phyloP scores from a whole-genome alignment of 2,797 vertebrate species.

The Pogoniulus pusillus region DNA sequence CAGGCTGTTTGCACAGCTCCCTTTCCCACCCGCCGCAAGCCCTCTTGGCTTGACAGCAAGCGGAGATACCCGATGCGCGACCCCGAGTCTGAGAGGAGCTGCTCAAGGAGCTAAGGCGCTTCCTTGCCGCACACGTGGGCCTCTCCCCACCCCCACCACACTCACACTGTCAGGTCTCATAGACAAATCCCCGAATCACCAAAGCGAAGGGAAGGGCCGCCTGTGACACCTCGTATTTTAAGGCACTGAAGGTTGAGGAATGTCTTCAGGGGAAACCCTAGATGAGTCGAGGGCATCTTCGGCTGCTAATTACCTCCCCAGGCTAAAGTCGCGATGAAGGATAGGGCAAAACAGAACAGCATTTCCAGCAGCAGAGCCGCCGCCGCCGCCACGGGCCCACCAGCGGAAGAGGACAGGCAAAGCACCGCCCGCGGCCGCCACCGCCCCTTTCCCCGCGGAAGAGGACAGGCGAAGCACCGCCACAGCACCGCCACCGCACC shows the following conservation, averaged over 20 bases:
- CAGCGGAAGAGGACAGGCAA: fast-evolving
- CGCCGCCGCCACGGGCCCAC: background rate
- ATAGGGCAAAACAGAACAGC: fast-evolving
- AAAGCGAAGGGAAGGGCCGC: fast-evolving
- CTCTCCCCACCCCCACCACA: background rate
- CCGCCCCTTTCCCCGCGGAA: no score
- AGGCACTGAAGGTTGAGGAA: background rate
- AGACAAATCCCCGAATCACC: background rate
- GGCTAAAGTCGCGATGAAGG: fast-evolving
- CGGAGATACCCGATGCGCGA: no score
- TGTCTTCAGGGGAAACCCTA: background rate
- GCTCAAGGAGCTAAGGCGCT: no score
- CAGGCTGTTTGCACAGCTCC: background rate
- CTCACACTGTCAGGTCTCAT: background rate
- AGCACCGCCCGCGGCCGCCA: fast-evolving
- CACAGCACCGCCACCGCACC: no score
- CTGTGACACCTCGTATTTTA: no score
- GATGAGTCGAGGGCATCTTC: fast-evolving
- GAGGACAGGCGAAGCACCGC: fast-evolving
- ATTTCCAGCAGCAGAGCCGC: fast-evolving
- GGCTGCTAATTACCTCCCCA: background rate
- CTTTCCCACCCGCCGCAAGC: background rate
- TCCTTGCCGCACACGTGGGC: background rate
- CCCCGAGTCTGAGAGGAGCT: background rate
- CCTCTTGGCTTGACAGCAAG: no score